phyloP scores from a whole-genome alignment of 2,888 invertebrate genomes.

The Acleris literana region DNA sequence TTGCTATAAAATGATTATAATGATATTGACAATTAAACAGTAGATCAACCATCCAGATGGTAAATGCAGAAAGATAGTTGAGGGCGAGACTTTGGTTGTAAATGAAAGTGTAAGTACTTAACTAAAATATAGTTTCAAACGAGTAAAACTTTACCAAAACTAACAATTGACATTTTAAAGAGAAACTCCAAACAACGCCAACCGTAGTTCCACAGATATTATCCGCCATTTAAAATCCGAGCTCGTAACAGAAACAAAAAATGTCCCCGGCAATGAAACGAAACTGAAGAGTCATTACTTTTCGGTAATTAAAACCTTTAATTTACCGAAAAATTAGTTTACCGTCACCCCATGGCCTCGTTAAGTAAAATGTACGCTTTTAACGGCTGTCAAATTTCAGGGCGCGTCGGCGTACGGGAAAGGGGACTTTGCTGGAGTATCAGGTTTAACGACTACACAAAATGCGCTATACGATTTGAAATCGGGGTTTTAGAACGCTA shows the following conservation, averaged over 20 bases:
- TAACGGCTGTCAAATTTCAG: conserved; percentile 44
- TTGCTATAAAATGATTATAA: no score
- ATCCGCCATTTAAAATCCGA: conserved; percentile 14
- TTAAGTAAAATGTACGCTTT: conserved; percentile 45
- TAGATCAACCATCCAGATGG: no score
- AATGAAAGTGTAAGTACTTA: no score
- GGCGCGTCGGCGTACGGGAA: conserved; percentile 44
- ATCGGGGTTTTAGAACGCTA: conserved; percentile 3
- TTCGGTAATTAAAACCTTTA: conserved; percentile 37
- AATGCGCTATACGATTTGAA: conserved; percentile 9
- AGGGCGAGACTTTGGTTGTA: no score
- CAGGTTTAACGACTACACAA: conserved; percentile 25
- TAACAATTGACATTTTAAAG: background rate
- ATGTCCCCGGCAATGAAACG: conserved; percentile 12
- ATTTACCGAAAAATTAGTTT: conserved; percentile 37
- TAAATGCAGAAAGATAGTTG: no score
- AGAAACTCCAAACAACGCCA: background rate
- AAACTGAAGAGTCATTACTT: conserved; percentile 28
- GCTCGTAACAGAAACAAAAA: conserved; percentile 17
- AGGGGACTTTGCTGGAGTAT: conserved; percentile 30
- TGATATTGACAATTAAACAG: no score
- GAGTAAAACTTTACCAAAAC: no score
- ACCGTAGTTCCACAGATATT: background rate
- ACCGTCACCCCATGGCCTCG: conserved; percentile 43
- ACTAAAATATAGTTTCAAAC: no score